Base-by-base conservation (phyloP, 2,797 vertebrate species). In the Coregonus suidteri region DNA sequence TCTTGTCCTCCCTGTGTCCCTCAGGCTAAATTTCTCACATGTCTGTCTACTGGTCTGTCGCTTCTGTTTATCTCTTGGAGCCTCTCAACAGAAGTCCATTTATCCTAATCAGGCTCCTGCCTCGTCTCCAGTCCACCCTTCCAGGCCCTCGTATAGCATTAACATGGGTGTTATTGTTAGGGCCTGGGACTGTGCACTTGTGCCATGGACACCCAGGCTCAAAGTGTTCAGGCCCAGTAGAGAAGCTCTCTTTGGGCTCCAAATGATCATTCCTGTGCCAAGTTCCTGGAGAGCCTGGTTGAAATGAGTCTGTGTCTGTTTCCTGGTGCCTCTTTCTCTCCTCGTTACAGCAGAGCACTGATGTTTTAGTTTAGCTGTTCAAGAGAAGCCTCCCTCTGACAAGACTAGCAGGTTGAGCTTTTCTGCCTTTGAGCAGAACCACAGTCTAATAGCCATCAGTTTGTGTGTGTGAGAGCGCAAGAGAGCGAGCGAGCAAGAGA, bases 301-400 rank as follows among this genome's bases (percentile, higher is more conserved):
- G 86, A 89, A 91, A 90, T 82, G 35, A 88, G 86, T 83, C 75
- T 47, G 41, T 73, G 66, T 84, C 64, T 77, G 64, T 81, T 84
- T 83, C 84, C 90, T 88, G 89, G 85, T 91, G 91, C 87, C 77
- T 73, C 66, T 80, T 41, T 35, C 75, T 73, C 81, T 79, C 41
- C 41, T 13, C 41, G 88, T 85, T 90, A 84, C 86, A 83, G 83
- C 83, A 47, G 4, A 69, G 67, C 35, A 75, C 15, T 70, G 80
- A 80, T 81, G 69, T 74, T 76, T 56, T 54, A 83, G 78, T 81
- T 83, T 68, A 30, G 84, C 31, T 34, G 47, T 84, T 73, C 79
- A 66, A 3, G 0, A 79, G 70, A 86, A 71, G 77, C 75, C 76
- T 79, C 41, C 62, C 62, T 70, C 80, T 72, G 64, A 79, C 85